Base-by-base conservation (phyloP, 2,113 vertebrate species). In the Chascanopsetta lugubris region DNA sequence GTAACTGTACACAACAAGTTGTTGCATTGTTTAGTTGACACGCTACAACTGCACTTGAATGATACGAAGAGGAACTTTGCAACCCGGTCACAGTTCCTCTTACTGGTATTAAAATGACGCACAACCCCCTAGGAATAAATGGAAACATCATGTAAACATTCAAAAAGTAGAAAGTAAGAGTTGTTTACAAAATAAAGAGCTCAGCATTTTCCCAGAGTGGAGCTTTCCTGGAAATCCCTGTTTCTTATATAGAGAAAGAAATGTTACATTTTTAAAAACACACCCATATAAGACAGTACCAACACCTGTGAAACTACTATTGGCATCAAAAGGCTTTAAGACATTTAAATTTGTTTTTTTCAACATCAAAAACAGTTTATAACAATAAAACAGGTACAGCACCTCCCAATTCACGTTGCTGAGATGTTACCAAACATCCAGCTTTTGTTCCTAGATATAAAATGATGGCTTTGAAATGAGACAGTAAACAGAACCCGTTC, bases 91-190 rank as follows among this genome's bases (percentile, higher is more conserved):
- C 24, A 30, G 11, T 36, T 57, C 48, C 13, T 20, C 15, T 61
- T 66, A 25, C 43, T 71, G 59, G 27, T 36, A 59, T 75, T 22
- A 62, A 72, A 72, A 59, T 32, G 18, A 29, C 29, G 15, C 11
- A 65, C 65, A 59, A 24, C 72, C 51, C 50, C 47, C 56, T 59
- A 55, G 51, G 11, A 67, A 80, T 40, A 76, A 59, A 79, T 55
- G 8, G 71, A 76, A 86, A 81, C 2, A 57, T 12, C 55, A 66
- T 78, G 85, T 84, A 84, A 90, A 90, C 85, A 79, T 77, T 73
- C 30, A 65, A 56, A 11, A 74, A 61, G 40, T 64, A 55, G 20
- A 61, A 69, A 75, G 54, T 59, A 61, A 15, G 45, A 72, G 54
- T 56, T 60, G 24, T 36, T 2, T 17, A 58, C 17, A 50, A 65